These are phyloP conservation scores for Coluber constrictor DNA, from an alignment of 2,797 vertebrate genomes.

Conservation along the genomic window DNA sequence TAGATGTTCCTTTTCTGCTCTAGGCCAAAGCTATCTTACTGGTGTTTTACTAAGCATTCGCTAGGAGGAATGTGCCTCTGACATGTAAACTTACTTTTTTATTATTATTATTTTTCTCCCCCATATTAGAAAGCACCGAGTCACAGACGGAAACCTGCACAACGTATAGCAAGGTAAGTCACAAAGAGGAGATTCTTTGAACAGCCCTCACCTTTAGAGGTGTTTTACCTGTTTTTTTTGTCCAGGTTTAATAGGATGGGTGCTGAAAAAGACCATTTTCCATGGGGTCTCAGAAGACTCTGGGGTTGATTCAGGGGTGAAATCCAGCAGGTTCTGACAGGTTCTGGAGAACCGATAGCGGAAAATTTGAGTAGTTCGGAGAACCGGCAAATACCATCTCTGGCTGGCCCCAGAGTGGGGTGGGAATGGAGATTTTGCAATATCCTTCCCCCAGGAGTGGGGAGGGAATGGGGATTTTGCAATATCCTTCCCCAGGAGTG, in stretches of 20 bases:
- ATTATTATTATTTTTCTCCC: constrained; percentile 27
- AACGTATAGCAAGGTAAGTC: constrained; percentile 92
- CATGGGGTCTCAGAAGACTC: background rate
- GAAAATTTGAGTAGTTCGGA: too few species aligned
- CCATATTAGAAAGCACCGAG: constrained; percentile 76
- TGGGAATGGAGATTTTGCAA: too few species aligned
- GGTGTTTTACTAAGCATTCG: background rate
- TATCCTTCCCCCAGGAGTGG: too few species aligned
- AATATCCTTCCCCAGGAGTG: too few species aligned
- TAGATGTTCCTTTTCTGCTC: background rate
- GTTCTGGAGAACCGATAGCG: too few species aligned
- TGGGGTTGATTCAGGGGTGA: too few species aligned
- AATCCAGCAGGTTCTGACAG: too few species aligned
- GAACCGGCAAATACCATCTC: too few species aligned
- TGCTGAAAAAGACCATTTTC: background rate
- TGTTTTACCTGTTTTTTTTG: background rate
- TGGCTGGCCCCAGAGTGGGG: too few species aligned
- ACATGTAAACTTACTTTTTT: background rate
- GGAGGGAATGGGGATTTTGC: too few species aligned
- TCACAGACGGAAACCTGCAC: constrained; percentile 86
- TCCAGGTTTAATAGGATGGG: background rate
- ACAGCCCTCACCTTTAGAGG: background rate
- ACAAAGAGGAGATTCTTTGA: background rate
- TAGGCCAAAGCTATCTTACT: too few species aligned
- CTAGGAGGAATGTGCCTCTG: background rate